phyloP scores from a whole-genome alignment of 2,797 vertebrate species.

The Ciconia nigra region DNA sequence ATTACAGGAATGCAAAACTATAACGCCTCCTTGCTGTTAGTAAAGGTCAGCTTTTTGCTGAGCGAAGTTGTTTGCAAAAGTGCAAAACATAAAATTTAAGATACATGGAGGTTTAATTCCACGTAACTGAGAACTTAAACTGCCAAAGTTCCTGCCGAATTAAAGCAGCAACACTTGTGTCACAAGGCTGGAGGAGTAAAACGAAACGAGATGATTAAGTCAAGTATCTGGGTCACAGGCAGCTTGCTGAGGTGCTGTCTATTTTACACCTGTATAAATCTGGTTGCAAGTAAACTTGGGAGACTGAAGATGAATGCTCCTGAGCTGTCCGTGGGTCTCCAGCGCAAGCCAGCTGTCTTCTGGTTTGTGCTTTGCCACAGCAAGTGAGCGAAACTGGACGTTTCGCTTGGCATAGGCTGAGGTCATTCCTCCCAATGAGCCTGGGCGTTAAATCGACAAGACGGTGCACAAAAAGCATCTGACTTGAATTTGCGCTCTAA shows the following conservation, averaged over 20 bases:
- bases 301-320: background rate
- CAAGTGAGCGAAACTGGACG: background rate
- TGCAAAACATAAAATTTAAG: background rate
- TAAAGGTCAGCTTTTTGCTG: background rate
- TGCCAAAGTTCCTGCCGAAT: background rate
- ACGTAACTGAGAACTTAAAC: background rate
- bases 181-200: background rate
- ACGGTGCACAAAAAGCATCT: background rate
- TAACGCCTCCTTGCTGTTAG: background rate
- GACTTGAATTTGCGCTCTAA: fast-evolving
- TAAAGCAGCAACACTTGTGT: background rate
- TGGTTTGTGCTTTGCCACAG: background rate
- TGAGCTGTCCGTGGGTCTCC: background rate
- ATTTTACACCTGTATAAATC: too few relatives aligned
- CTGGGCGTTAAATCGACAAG: background rate
- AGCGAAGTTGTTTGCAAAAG: background rate
- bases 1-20: background rate
- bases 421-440: background rate
- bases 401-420: background rate
- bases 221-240: background rate
- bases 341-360: background rate
- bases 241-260: background rate
- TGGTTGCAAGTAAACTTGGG: background rate
- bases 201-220: background rate
- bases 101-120: background rate